Base-by-base conservation (phyloP, 53 echinoderm and acorn worm species). In the Crossaster papposus region DNA sequence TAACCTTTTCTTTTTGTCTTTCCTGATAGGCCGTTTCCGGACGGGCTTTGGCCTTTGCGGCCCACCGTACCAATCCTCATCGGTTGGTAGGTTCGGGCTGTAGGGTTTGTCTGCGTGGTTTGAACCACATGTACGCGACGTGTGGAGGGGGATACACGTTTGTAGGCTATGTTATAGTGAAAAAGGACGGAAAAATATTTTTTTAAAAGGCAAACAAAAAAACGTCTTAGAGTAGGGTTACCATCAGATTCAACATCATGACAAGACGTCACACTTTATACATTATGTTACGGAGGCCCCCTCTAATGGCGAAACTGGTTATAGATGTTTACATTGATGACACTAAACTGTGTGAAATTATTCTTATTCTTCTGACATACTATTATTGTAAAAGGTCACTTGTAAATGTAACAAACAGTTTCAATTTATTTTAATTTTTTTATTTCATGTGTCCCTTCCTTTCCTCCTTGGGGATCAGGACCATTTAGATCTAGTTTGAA, bases 1-100 rank as follows among this genome's bases (percentile, higher is more conserved):
- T 76, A 76, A 87, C 87, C 87, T 87, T 87, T 34, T 87, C 30
- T 58, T 62, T 62, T 34, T 75, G 36, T 87, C 55, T 73, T 85
- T 85, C 54, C 28, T 75, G 26, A 18, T 36, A 11, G 52, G 23
- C 34, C 87, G 58, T 1, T 35, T 12, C 55, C 14, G 75, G 24
- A 51, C 36, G 24, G 34, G 5, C 4, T 26, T 55, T 23, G 87
- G 76, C 1, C 13, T 24, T 33, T 35, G 31, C 0, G 62, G 76
- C 28, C 62, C 36, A 58, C 32, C 87, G 18, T 58, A 77, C 75
- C 75, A 87, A 77, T 87, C 87, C 9, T 62, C 87, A 30, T 87
- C 87, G 29, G 36, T 75, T n/a, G 63, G 36, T 62, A 17, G 23
- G 15, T 63, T 37, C 0, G 32, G 26, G 36, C 58, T 30, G 51